Conservation (phyloP, 1,140 invertebrate species). For the Brachystomella parvula region DNA sequence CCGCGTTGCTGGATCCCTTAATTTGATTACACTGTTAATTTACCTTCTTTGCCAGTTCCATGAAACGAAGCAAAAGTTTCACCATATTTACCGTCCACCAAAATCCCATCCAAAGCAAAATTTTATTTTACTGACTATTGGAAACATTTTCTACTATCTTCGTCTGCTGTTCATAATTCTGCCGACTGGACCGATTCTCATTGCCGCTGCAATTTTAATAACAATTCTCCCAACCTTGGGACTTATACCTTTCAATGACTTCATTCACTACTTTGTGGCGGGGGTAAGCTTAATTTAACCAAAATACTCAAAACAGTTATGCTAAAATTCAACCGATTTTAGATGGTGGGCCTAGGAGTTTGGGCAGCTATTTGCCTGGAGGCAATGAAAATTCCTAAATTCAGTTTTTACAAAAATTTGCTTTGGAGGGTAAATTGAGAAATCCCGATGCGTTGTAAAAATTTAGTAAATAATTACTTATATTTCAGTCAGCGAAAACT, state of each 20-base stretch:
- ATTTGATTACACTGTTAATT: neutral
- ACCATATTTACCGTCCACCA: neutral
- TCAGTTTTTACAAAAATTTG: slow-evolving; percentile 9
- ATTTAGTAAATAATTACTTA: neutral
- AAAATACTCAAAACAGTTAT: neutral
- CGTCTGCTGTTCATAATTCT: neutral
- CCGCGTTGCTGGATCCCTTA: neutral
- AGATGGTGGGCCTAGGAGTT: neutral
- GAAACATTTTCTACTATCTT: neutral
- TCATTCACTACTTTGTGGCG: neutral
- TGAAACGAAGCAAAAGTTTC: neutral
- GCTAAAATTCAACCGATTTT: neutral
- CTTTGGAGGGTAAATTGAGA: neutral
- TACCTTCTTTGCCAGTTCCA: neutral
- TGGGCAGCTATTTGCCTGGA: slow-evolving; percentile 4
- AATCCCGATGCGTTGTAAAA: neutral
- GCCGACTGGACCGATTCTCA: neutral
- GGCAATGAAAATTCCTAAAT: slow-evolving; percentile 4
- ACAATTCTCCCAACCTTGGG: neutral
- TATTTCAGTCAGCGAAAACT: slow-evolving; percentile 1
- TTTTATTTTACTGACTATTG: neutral
- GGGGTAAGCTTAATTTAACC: slow-evolving; percentile 4
- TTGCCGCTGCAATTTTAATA: neutral
- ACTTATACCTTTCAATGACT: neutral
- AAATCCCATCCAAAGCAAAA: neutral